A percentile compares a stretch with the other conserved stretches of the same genome.
These are phyloP conservation scores for Trochalopteron elliotii DNA, from an alignment of 2,113 vertebrate genomes.

Conservation along the genomic window DNA sequence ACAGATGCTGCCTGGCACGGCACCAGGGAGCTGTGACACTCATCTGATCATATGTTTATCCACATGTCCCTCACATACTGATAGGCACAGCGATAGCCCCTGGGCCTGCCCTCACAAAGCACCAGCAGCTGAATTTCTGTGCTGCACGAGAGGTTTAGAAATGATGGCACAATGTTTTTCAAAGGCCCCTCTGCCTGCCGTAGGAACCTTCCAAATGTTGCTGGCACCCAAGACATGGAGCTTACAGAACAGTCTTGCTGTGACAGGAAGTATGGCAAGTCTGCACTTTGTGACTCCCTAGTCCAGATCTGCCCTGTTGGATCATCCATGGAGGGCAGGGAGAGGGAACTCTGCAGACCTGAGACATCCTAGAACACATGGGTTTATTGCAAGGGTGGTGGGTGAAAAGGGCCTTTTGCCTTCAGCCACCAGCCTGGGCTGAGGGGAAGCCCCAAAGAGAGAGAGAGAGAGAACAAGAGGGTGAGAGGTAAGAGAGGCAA, in stretches of 20 bases:
- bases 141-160: background rate
- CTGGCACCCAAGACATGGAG: background rate
- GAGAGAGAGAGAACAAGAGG: too few relatives aligned
- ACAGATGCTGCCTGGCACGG: slow-evolving; percentile 43
- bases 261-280: background rate
- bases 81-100: slow-evolving; percentile 2
- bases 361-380: too few relatives aligned
- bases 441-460: too few relatives aligned
- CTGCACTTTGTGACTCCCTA: background rate
- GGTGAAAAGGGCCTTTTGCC: too few relatives aligned
- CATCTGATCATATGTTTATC: slow-evolving; percentile 24
- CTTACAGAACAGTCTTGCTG: background rate
- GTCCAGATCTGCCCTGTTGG: background rate
- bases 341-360: too few relatives aligned
- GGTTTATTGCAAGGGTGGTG: too few relatives aligned
- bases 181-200: background rate
- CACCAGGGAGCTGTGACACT: slow-evolving; percentile 39
- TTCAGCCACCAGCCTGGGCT: too few relatives aligned
- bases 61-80: background rate
- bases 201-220: background rate
- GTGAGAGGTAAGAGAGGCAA: too few relatives aligned
- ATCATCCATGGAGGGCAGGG: too few relatives aligned
- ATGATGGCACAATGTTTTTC: background rate
- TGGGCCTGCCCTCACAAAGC: background rate
- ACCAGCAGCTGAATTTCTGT: background rate